These are phyloP conservation scores for Kuschelorhynchus macadamiae DNA, from an alignment of 2,888 invertebrate genomes.

Conservation along the genomic window DNA sequence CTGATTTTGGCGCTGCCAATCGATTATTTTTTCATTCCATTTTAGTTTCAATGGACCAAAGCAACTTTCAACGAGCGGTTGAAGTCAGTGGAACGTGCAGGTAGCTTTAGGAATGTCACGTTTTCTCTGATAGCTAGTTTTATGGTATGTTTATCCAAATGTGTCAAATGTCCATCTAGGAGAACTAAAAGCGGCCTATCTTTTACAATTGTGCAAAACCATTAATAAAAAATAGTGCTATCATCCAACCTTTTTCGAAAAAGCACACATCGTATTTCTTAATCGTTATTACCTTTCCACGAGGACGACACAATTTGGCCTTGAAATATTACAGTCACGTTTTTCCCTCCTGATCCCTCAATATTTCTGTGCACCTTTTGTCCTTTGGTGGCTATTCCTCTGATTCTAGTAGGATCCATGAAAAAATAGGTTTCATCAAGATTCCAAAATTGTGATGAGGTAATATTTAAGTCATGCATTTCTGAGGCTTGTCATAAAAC, in stretches of 20 bases:
- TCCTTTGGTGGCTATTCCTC: conserved; percentile 46
- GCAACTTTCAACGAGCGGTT: conserved; percentile 46
- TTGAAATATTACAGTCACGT: conserved; percentile 36
- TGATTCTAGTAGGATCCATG: conserved; percentile 36
- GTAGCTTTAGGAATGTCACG: conserved; percentile 9
- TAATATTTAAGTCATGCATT: conserved; percentile 19
- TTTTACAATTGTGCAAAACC: conserved; percentile 46
- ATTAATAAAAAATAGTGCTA: conserved; percentile 45
- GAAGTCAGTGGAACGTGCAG: conserved; percentile 9
- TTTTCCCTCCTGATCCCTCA: conserved; percentile 35
- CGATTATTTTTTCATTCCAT: conserved; percentile 26
- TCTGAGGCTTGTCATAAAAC: no score
- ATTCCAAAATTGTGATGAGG: conserved; percentile 12
- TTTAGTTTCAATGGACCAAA: conserved; percentile 49
- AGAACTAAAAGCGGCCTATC: conserved; percentile 51
- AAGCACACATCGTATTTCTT: conserved; percentile 44
- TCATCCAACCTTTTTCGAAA: conserved; percentile 52
- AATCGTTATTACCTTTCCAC: conserved; percentile 49
- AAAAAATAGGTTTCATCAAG: conserved; percentile 34
- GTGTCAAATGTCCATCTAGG: conserved; percentile 50
- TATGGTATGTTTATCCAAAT: conserved; percentile 49
- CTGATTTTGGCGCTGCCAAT: background rate
- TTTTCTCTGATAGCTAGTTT: conserved; percentile 36
- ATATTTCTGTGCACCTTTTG: conserved; percentile 51
- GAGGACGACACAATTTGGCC: conserved; percentile 43